Conservation (phyloP, 2,888 invertebrate species). For the Pemphredon lugubris region DNA sequence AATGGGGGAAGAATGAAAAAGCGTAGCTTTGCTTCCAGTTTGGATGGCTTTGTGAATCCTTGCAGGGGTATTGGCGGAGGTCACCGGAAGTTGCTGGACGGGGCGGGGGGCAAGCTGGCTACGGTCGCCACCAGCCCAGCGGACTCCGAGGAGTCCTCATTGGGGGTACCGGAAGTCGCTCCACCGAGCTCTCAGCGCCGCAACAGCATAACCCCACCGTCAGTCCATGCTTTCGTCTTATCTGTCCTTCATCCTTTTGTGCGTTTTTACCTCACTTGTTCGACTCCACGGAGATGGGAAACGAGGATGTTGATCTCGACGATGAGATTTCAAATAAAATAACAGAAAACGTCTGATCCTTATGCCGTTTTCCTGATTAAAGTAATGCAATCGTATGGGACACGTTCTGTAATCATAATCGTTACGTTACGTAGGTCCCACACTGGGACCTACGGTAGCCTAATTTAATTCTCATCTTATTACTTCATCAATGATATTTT, state of each 20-base stretch:
- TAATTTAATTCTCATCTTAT: too few species aligned
- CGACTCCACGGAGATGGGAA: neutral
- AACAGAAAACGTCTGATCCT: too few species aligned
- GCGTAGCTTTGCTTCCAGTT: constrained; percentile 63
- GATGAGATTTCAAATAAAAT: too few species aligned
- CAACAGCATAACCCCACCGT: constrained; percentile 83
- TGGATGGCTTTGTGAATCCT: constrained; percentile 76
- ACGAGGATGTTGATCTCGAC: too few species aligned
- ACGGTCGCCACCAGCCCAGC: constrained; percentile 83
- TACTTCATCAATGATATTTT: too few species aligned
- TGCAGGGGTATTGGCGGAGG: constrained; percentile 82
- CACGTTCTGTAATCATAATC: too few species aligned
- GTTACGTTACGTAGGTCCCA: too few species aligned
- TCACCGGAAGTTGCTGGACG: constrained; percentile 82
- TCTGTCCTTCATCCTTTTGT: constrained; percentile 41
- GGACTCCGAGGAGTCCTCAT: constrained; percentile 82
- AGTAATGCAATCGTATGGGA: too few species aligned
- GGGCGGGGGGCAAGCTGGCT: constrained; percentile 82
- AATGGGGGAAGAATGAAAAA: constrained; percentile 18
- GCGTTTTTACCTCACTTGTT: constrained; percentile 7
- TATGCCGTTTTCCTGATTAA: too few species aligned
- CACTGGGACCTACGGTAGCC: too few species aligned
- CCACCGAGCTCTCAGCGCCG: constrained; percentile 80
- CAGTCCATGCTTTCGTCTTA: constrained; percentile 80
- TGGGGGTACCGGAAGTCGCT: constrained; percentile 76